phyloP scores from a whole-genome alignment of 2,113 vertebrate genomes.

The Dromiciops gliroides region DNA sequence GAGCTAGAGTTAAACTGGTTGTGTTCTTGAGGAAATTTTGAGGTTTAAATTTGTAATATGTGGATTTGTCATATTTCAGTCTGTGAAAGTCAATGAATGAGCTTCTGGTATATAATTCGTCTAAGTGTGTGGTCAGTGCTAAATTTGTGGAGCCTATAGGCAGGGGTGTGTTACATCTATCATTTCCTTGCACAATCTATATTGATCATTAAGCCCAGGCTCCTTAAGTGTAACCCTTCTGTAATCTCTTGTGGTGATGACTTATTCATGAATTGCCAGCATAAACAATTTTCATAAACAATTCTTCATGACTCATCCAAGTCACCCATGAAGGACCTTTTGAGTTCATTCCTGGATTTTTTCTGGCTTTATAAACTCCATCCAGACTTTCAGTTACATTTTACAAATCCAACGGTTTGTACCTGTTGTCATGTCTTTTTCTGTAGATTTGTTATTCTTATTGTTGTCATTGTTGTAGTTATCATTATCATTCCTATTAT shows the following conservation, averaged over 20 bases:
- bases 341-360: neutral
- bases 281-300: neutral
- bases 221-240: neutral
- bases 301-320: neutral
- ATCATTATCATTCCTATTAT: neutral
- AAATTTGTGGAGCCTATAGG: neutral
- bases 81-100: neutral
- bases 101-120: neutral
- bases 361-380: neutral
- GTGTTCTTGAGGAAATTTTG: neutral
- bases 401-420: neutral
- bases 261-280: neutral
- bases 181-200: neutral
- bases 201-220: neutral
- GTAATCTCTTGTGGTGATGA: neutral
- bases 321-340: neutral
- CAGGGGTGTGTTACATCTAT: neutral
- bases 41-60: neutral
- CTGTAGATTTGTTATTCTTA: neutral
- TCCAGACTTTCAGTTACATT: neutral
- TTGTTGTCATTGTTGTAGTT: neutral
- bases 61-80: neutral
- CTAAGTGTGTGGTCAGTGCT: neutral
- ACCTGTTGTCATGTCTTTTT: neutral
- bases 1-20: neutral